Evolutionary conservation across 2,113 vertebrate species (phyloP), one percentile per base, ranked within the genome.

Genomic region (Stigmatopora nigra): DNA sequence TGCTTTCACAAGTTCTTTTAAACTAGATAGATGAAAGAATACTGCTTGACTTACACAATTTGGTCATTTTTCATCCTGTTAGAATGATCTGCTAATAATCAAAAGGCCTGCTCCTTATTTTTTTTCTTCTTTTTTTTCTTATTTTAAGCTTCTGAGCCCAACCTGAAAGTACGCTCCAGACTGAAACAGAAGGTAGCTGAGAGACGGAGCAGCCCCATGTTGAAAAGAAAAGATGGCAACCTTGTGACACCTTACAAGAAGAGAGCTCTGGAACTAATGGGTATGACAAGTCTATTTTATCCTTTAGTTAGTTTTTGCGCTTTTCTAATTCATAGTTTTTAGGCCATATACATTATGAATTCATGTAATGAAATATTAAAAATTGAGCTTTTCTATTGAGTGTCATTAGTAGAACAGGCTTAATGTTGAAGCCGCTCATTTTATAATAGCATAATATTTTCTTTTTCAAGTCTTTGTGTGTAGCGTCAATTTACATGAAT

Each of bases 111-210:
- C 84, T 65, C 82, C 52, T 87, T 78, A 2, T 61, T 84, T 79
- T 89, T 63, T 85, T 97, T 12, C 16, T 3, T 57, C 38, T 38
- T 61, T 44, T 41, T 19, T 44, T 44, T 22, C 7, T 14, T 15
- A 15, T 63, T 84, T 89, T 64, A 86, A 99, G 97, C 96, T 68
- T 99, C 97, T 25, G 97, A 99, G 90, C 97, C 97, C 49, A 98
- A 99, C 88, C 90, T 99, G 89, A 99, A 99, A 89, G 93, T 99
- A 82, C 94, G 96, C 70, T 99, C 96, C 79, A 91, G 96, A 78
- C 94, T 99, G 92, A 99, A 99, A 91, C 97, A 99, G 83, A 99
- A 98, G 82, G 97, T 99, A 78, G 93, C 95, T 59, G 97, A 99
- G 86, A 92, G 96, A 80, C 93, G 97, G 87, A 99, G 97, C 88